A percentile compares a stretch with the other conserved stretches of the same genome.
Conservation (phyloP, 2,888 invertebrate genomes). For the Hetaerina titia region DNA sequence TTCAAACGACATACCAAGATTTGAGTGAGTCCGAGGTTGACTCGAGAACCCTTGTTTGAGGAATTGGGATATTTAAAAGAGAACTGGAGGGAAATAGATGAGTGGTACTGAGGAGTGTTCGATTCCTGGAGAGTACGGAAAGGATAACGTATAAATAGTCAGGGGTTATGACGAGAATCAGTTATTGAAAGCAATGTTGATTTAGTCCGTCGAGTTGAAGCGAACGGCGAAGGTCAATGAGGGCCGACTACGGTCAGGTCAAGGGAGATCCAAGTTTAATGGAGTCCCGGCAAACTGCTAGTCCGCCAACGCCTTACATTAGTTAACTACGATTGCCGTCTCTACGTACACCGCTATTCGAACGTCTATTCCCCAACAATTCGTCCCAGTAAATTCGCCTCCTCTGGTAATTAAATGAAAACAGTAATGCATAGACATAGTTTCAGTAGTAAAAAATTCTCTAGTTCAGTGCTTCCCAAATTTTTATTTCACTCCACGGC, state of each 20-base stretch:
- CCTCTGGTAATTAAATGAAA: not conserved
- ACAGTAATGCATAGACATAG: not conserved
- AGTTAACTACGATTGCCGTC: not conserved
- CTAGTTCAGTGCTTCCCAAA: too few species aligned
- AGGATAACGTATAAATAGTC: not conserved
- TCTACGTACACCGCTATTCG: not conserved
- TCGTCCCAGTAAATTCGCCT: not conserved
- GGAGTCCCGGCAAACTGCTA: not conserved
- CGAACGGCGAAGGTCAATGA: not conserved
- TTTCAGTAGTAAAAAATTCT: not conserved
- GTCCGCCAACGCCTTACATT: not conserved
- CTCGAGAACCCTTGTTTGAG: not conserved
- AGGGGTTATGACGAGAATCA: not conserved
- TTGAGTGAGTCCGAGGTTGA: not conserved
- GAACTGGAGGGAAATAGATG: not conserved
- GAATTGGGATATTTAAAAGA: not conserved
- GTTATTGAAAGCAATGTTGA: not conserved
- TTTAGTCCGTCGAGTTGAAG: not conserved
- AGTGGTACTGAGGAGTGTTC: not conserved
- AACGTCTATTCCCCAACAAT: not conserved
- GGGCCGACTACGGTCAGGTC: not conserved
- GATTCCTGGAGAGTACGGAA: not conserved
- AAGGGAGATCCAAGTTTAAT: not conserved
- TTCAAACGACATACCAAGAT: not conserved
- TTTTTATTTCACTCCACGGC: too few species aligned